Base-by-base conservation (phyloP, 2,888 invertebrate genomes). In the Drosophila merina region DNA sequence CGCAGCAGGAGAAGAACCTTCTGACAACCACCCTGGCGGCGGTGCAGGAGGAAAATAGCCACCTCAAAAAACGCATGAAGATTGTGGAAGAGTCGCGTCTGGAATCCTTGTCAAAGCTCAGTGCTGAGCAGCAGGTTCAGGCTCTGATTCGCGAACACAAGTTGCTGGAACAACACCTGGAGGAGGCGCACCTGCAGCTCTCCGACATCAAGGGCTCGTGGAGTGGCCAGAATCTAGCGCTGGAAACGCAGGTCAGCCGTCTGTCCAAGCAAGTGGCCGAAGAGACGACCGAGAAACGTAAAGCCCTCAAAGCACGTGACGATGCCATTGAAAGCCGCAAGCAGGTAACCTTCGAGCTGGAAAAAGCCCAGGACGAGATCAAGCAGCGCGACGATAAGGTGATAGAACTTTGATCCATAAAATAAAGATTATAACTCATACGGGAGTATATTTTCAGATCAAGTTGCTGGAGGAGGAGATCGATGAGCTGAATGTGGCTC, bases 191-290 rank as follows among this genome's bases (percentile, higher is more conserved):
- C 89, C 93, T 97, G 88, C 97, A 97, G 90, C 92, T 97, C 33
- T 95, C 96, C 0, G 97, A 97, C 86, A 96, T 97, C 75, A 97
- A 98, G 90, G 96, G 96, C 0, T 96, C 96, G 0, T 97, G 97
- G 97, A 97, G 97, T 86, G 96, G 96, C 10, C 97, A 97, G 91
- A 97, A 97, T 81, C 94, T 96, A 12, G 95, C 96, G 0, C 92
- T 97, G 42, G 97, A 98, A 90, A 96, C 96, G n/a, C 97, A 98
- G 94, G 96, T 96, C 72, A 96, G 96, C 80, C 94, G 97, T 69
- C 92, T 97, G 67, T 96, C 96, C 78, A 93, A 96, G 64, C 97
- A 96, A 91, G 96, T 96, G 33, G 97, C 95, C 40, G 97, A 96
- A 86, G 96, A 97, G 91, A 96, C 96, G 26, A 93, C 95, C 4